These are phyloP conservation scores for Actenoides lindsayi DNA, from an alignment of 2,113 vertebrate species.

Conservation along the genomic window DNA sequence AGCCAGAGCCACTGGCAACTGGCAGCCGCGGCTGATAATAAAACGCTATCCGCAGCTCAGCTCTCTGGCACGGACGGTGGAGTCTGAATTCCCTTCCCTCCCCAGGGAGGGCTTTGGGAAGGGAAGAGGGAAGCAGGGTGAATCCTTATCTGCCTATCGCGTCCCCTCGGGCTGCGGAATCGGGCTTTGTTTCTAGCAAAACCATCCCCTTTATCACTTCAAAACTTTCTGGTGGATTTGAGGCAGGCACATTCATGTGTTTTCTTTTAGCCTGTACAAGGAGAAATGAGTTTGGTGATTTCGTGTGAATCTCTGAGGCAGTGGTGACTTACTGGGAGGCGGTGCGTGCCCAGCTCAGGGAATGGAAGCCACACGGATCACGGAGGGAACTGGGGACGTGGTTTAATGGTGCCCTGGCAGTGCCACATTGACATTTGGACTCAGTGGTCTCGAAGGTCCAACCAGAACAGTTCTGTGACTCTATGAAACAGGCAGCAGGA, in stretches of 20 bases:
- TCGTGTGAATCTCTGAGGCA: background rate
- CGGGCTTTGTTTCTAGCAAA: conserved; percentile 67
- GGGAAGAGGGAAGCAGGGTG: conserved; percentile 42
- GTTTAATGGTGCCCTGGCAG: background rate
- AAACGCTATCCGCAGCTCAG: background rate
- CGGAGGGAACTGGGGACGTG: background rate
- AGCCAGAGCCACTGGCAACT: conserved; percentile 66
- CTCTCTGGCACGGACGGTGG: conserved; percentile 1
- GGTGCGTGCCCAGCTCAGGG: background rate
- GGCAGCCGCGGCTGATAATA: conserved; percentile 50
- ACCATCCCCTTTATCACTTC: background rate
- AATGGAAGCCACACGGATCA: background rate
- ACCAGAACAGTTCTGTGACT: background rate
- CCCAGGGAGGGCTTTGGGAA: background rate
- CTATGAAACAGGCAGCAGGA: background rate
- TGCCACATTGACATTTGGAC: background rate
- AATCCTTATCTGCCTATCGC: conserved; percentile 57
- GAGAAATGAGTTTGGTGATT: background rate
- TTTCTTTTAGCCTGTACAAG: conserved; percentile 1
- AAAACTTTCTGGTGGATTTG: background rate
- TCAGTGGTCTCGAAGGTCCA: background rate
- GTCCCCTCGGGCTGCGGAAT: conserved; percentile 21
- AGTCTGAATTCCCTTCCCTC: conserved; percentile 27
- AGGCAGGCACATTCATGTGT: conserved; percentile 59
- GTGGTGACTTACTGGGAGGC: background rate